Percentiles rank a stretch among this genome's conserved stretches.
phyloP scores from a whole-genome alignment of 2,888 invertebrate species.

The Pandemis corylana region DNA sequence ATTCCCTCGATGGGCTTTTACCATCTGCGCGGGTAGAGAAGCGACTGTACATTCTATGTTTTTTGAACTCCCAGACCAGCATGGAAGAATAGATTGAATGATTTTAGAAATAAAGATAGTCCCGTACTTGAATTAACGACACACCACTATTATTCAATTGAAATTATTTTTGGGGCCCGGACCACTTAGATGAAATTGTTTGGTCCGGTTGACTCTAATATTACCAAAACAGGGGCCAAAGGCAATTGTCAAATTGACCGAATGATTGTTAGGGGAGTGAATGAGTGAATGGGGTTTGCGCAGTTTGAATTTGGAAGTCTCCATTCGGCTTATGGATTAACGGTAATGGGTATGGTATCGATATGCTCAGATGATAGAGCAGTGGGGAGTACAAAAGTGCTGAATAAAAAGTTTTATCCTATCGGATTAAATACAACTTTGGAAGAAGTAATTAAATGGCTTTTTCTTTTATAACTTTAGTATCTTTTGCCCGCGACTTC shows the following conservation, averaged over 20 bases:
- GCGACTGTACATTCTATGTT: no score
- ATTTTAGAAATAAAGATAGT: no score
- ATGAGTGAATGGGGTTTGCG: conserved; percentile 53
- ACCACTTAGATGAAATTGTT: conserved; percentile 76
- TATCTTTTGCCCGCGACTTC: no score
- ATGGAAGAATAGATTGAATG: no score
- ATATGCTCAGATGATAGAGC: not conserved
- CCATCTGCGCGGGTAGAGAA: no score
- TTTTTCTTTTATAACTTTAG: no score
- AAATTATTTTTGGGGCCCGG: conserved; percentile 68
- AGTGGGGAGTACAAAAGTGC: no score
- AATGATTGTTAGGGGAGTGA: conserved; percentile 70
- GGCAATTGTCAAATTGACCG: conserved; percentile 81
- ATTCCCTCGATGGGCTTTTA: no score
- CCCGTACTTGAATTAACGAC: conserved; percentile 21
- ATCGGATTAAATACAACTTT: no score
- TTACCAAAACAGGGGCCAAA: conserved; percentile 78
- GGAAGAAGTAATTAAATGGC: no score
- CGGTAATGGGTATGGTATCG: not conserved
- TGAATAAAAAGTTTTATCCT: no score
- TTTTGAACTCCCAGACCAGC: no score
- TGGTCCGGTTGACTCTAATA: conserved; percentile 73
- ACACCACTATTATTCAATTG: conserved; percentile 74
- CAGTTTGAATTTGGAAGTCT: conserved; percentile 25
- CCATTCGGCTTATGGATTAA: conserved; percentile 15